Evolutionary conservation across 1,140 invertebrate species (phyloP).

Genomic region (Protaetia brevitarsis): DNA sequence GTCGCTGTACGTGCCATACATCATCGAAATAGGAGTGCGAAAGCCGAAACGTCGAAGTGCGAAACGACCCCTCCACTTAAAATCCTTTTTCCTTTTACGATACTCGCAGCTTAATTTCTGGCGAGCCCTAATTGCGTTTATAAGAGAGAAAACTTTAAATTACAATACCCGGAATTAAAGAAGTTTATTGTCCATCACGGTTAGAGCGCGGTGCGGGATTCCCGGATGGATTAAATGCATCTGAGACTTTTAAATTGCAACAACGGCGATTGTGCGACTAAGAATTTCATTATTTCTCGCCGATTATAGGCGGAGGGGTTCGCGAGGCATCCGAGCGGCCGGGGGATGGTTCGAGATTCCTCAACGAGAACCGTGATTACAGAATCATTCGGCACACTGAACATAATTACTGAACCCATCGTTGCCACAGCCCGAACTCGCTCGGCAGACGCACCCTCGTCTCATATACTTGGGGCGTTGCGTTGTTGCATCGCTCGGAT

Average conservation of each 20-base stretch:
- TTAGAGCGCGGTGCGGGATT: not conserved
- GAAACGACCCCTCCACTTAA: no score
- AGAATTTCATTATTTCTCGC: conserved; percentile 23
- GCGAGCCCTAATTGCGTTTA: not conserved
- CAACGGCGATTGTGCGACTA: not conserved
- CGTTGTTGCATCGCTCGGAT: not conserved
- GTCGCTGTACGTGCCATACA: not conserved
- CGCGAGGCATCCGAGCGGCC: not conserved
- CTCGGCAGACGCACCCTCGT: not conserved
- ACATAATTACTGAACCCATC: conserved; percentile 18
- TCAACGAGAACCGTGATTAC: conserved; percentile 21
- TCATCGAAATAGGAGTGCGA: not conserved
- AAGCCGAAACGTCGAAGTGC: no score
- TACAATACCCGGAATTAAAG: conserved; percentile 7
- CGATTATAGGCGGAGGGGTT: conserved; percentile 3
- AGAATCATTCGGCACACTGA: conserved; percentile 22
- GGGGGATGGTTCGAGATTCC: conserved; percentile 21
- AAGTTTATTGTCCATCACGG: conserved; percentile 11
- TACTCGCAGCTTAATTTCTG: not conserved
- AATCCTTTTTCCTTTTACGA: no score
- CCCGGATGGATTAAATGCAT: not conserved
- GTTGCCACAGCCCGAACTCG: not conserved
- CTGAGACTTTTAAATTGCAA: conserved; percentile 21
- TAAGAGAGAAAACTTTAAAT: conserved; percentile 9
- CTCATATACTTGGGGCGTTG: not conserved